Percentiles rank a stretch among this genome's conserved stretches.
Conservation (phyloP, 2,888 invertebrate genomes). For the Phengaris arion region DNA sequence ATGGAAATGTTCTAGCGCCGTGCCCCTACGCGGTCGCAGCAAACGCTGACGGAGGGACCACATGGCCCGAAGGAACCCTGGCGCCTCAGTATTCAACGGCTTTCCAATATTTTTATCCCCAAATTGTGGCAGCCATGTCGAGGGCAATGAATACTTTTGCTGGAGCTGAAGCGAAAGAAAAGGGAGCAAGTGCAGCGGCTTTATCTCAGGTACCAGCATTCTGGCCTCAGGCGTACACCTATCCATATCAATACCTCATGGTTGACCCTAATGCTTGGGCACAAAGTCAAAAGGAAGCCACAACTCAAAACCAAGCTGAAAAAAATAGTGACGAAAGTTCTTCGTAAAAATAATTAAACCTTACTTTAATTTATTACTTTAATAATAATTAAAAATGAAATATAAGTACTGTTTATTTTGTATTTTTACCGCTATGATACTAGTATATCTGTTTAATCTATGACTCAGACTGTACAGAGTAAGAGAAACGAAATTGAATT, state of each 20-base stretch:
- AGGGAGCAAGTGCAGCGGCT: slow-evolving; percentile 45
- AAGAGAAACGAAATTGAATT: too few species aligned
- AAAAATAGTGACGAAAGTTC: slow-evolving; percentile 40
- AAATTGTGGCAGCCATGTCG: slow-evolving; percentile 62
- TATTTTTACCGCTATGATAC: neutral
- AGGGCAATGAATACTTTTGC: slow-evolving; percentile 57
- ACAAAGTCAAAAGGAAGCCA: slow-evolving; percentile 46
- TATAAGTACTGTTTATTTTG: neutral
- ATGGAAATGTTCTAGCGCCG: slow-evolving; percentile 44
- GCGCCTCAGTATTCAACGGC: slow-evolving; percentile 53
- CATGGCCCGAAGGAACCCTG: slow-evolving; percentile 43
- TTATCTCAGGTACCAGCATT: slow-evolving; percentile 46
- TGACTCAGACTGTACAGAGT: too few species aligned
- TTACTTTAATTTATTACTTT: neutral
- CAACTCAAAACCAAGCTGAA: slow-evolving; percentile 42
- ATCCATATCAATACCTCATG: slow-evolving; percentile 66
- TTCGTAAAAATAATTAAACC: neutral
- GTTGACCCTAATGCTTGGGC: slow-evolving; percentile 62
- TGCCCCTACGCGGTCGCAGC: slow-evolving; percentile 54
- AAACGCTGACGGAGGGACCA: slow-evolving; percentile 44
- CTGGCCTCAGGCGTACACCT: slow-evolving; percentile 58
- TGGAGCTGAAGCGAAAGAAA: slow-evolving; percentile 52
- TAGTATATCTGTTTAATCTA: too few species aligned
- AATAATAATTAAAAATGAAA: neutral
- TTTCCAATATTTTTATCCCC: slow-evolving; percentile 63